Evolutionary conservation across 2,797 vertebrate genomes (phyloP), one percentile per base, ranked within the genome.

Genomic region (Pseudochaenichthys georgianus): DNA sequence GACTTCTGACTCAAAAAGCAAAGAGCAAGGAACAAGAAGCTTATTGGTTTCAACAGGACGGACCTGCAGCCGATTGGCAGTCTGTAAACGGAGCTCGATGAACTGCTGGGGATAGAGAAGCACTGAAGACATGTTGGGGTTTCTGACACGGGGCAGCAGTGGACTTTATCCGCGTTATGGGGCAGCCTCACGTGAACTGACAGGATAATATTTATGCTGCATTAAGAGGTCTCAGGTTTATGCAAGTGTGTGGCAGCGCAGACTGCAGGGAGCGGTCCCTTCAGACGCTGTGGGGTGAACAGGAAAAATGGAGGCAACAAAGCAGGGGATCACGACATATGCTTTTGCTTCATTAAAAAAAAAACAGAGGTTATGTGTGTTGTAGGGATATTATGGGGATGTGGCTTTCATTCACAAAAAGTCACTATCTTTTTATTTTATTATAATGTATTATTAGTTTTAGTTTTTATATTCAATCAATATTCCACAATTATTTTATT

Each of bases 41-140:
- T 83, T 78, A 83, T 82, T 87, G 83, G 82, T 70, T 91, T 87
- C 55, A 87, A 78, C 59, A 64, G 62, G 61, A 75, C 28, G 71
- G 59, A 83, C 70, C 66, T 76, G 75, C 59, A 73, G 62, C 60
- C 50, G 28, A 62, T 54, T 71, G 78, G 70, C 66, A 69, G 82
- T 52, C 58, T 45, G 61, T 60, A 75, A 82, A 86, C 55, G 9
- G 69, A 60, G 78, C 68, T 78, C 66, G 84, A 81, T 66, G 62
- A 83, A 70, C 61, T 63, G 70, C 69, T 63, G 73, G 11, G 9
- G 41, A 3, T 64, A 45, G 64, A 65, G 50, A 45, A 52, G 8
- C 42, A n/a, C 42, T 23, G 45, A 64, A 55, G 43, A 45, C 31
- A 38, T 65, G 70, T 74, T 8, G 31, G 19, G 55, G 50, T 54